Conservation (phyloP, 2,888 invertebrate species). For the Papilio protenor region DNA sequence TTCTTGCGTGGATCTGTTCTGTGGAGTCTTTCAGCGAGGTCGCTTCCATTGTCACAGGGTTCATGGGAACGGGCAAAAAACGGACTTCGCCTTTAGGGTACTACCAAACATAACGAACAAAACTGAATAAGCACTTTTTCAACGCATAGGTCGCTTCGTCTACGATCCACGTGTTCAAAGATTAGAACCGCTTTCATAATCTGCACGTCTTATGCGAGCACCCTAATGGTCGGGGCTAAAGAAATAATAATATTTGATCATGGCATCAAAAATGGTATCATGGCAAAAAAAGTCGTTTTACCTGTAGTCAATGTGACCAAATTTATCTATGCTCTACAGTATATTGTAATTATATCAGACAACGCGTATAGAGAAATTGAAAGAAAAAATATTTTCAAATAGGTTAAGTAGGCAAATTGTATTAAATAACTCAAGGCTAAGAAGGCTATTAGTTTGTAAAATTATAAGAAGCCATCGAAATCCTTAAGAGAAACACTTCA, state of each 20-base stretch:
- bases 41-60: slow-evolving; percentile 79
- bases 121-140: slow-evolving; percentile 82
- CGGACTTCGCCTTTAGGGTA: slow-evolving; percentile 73
- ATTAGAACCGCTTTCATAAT: slow-evolving; percentile 73
- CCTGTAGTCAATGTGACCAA: slow-evolving; percentile 5
- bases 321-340: not conserved
- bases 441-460: not conserved
- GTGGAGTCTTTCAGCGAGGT: slow-evolving; percentile 77
- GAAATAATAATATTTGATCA: slow-evolving; percentile 41
- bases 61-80: slow-evolving; percentile 84
- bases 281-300: slow-evolving; percentile 39
- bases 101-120: slow-evolving; percentile 67
- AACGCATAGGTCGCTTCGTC: slow-evolving; percentile 61
- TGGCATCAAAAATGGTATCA: slow-evolving; percentile 33
- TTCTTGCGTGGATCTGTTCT: slow-evolving; percentile 80
- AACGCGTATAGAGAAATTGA: not conserved
- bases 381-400: not conserved
- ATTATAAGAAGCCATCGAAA: not conserved
- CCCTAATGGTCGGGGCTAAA: slow-evolving; percentile 43
- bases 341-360: not conserved
- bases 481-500: not conserved
- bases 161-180: slow-evolving; percentile 77
- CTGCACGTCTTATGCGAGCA: slow-evolving; percentile 65
- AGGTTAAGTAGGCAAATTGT: not conserved
- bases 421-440: not conserved